These are phyloP conservation scores for Eupelmus urozonus DNA, from an alignment of 2,888 invertebrate genomes.

Conservation along the genomic window DNA sequence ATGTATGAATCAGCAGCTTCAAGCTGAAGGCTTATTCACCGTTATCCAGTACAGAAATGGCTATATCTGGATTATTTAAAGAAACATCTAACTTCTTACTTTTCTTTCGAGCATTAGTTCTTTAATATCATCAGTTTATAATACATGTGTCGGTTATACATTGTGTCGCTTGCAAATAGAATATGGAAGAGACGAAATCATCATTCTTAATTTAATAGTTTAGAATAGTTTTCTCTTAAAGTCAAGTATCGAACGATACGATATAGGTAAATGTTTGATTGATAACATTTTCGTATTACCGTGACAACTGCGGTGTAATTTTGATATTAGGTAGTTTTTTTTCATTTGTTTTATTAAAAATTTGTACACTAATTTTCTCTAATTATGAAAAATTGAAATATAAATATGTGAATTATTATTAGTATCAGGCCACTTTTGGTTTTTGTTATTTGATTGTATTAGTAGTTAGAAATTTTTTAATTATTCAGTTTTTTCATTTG, in stretches of 20 bases:
- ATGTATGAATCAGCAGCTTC: constrained; percentile 37
- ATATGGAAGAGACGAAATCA: neutral
- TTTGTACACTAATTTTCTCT: too few relatives aligned
- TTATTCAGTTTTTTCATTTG: too few relatives aligned
- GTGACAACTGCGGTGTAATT: too few relatives aligned
- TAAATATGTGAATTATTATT: constrained; percentile 1
- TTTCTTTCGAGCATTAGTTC: constrained; percentile 15
- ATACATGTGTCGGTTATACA: constrained; percentile 18
- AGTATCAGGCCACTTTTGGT: constrained; percentile 2
- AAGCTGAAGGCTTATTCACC: constrained; percentile 12
- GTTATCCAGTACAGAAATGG: constrained; percentile 3
- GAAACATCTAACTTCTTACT: neutral
- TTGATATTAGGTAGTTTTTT: neutral
- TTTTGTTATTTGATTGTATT: neutral
- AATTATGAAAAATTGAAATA: too few relatives aligned
- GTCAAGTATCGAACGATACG: too few relatives aligned
- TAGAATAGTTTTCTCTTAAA: too few relatives aligned
- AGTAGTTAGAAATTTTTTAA: too few relatives aligned
- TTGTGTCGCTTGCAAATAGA: neutral
- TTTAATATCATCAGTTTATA: constrained; percentile 30
- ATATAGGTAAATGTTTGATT: too few relatives aligned
- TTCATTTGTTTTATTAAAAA: neutral
- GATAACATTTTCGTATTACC: neutral
- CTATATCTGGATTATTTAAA: constrained; percentile 1
- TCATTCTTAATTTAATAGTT: constrained; percentile 11